phyloP scores from a whole-genome alignment of 2,797 vertebrate species.

The Scolopax bukidnonensis region DNA sequence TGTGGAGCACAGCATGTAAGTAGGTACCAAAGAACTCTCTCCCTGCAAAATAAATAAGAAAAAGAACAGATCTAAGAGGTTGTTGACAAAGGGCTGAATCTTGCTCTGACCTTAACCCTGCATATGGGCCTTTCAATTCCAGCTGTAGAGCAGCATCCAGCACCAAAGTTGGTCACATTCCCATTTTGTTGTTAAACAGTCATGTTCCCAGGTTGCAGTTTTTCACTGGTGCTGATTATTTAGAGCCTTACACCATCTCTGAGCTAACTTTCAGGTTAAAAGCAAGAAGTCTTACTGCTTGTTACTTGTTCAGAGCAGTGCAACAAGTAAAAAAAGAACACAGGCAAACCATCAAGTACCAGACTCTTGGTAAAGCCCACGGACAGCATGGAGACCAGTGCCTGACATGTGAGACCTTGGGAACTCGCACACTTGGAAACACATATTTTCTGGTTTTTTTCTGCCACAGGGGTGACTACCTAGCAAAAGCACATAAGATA shows the following conservation, averaged over 20 bases:
- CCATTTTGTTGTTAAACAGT: neutral
- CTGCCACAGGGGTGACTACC: neutral
- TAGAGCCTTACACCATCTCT: neutral
- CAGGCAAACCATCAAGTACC: neutral
- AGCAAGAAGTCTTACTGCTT: neutral
- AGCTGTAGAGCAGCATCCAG: neutral
- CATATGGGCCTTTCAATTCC: neutral
- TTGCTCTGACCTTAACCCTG: neutral
- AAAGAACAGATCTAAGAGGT: neutral
- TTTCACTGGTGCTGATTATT: neutral
- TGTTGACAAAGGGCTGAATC: neutral
- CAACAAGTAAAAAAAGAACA: fast-evolving
- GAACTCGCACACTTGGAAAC: neutral
- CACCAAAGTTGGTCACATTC: neutral
- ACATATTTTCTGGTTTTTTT: neutral
- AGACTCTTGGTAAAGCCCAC: neutral
- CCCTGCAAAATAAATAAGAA: neutral
- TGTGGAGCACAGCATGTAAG: neutral
- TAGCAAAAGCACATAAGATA: neutral
- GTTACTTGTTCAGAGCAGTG: neutral
- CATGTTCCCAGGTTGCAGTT: neutral
- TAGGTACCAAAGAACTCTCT: neutral
- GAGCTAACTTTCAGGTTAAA: neutral
- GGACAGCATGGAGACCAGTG: neutral
- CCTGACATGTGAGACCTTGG: fast-evolving